A percentile compares a stretch with the other conserved stretches of the same genome.
phyloP scores from a whole-genome alignment of 2,113 vertebrate species.

The Suricata suricatta region DNA sequence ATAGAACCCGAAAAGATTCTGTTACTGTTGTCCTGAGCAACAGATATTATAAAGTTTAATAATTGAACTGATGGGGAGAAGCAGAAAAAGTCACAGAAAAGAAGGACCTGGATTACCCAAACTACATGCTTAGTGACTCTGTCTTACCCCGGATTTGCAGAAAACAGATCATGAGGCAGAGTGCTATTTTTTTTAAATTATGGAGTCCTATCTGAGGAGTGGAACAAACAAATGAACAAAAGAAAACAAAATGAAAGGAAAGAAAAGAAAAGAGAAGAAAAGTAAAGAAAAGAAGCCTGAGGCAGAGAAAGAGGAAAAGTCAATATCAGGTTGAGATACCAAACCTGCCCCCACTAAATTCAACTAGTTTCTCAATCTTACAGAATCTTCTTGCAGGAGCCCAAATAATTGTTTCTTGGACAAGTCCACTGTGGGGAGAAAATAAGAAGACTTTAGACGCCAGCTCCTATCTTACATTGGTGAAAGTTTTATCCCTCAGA shows the following conservation, averaged over 20 bases:
- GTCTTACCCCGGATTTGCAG: background rate
- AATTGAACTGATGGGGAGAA: background rate
- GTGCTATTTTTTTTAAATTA: background rate
- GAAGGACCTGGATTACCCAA: background rate
- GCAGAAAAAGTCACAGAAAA: background rate
- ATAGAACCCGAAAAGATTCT: background rate
- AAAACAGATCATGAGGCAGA: background rate
- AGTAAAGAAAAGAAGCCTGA: background rate
- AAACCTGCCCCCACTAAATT: background rate
- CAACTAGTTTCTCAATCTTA: background rate
- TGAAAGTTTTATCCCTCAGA: background rate
- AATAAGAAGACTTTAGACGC: background rate
- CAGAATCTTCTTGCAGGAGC: background rate
- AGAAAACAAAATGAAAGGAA: background rate
- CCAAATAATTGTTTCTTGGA: background rate
- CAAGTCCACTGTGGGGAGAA: background rate
- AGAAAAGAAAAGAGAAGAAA: background rate
- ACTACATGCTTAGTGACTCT: background rate
- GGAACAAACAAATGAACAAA: background rate
- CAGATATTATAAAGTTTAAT: background rate
- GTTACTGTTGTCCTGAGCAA: background rate
- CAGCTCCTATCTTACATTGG: background rate
- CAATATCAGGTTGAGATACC: background rate
- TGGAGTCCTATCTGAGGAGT: rapidly evolving
- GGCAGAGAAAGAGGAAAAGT: background rate